Conservation (phyloP, 1,140 invertebrate species). For the Trypoxylus dichotomus region DNA sequence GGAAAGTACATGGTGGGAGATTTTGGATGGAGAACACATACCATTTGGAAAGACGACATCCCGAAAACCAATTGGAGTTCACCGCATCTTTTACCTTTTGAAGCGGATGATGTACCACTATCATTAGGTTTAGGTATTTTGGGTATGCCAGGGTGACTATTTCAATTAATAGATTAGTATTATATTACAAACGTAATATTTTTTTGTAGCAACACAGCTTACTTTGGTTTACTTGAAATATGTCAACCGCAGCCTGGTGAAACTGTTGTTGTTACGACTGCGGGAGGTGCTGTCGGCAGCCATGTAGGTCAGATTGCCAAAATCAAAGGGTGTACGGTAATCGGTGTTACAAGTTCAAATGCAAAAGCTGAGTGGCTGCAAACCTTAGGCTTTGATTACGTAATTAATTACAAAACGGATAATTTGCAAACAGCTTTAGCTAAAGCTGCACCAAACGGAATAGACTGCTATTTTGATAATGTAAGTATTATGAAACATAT, state of each 20-base stretch:
- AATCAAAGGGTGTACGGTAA: constrained; percentile 65
- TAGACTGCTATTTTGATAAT: constrained; percentile 76
- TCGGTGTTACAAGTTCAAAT: constrained; percentile 69
- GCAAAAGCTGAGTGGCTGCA: constrained; percentile 70
- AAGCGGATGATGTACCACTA: constrained; percentile 53
- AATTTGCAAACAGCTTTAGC: constrained; percentile 58
- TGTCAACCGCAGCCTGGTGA: constrained; percentile 68
- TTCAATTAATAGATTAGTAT: background rate
- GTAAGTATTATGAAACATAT: constrained; percentile 49
- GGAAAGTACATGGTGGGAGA: constrained; percentile 54
- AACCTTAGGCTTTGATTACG: constrained; percentile 65
- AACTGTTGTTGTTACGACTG: constrained; percentile 65
- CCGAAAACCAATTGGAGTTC: background rate
- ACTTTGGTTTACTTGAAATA: constrained; percentile 68
- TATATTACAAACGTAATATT: constrained; percentile 4
- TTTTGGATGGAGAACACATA: constrained; percentile 60
- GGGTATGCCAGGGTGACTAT: constrained; percentile 60
- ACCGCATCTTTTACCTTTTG: constrained; percentile 50
- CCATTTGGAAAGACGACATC: constrained; percentile 46
- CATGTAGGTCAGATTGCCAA: constrained; percentile 73
- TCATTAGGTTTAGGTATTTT: constrained; percentile 57
- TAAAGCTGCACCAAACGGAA: constrained; percentile 63
- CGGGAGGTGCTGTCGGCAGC: constrained; percentile 70
- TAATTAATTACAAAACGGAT: constrained; percentile 70
- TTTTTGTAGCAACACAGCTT: constrained; percentile 66